Evolutionary conservation across 2,797 vertebrate species (phyloP).

Genomic region (Bovichtus diacanthus): DNA sequence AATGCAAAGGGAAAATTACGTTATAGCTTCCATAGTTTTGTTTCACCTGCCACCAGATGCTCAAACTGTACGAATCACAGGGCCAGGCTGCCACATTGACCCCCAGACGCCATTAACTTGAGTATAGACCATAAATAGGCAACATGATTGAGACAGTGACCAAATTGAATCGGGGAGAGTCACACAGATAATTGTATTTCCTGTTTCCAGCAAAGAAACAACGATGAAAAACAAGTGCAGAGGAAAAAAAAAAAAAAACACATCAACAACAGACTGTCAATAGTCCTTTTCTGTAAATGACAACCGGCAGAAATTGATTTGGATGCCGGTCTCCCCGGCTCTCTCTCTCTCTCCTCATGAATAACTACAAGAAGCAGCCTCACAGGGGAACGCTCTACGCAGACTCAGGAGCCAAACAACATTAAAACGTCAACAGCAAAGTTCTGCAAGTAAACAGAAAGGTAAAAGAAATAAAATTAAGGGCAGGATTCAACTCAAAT

Average conservation of each 20-base stretch:
- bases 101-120: background rate
- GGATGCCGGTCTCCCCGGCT: slow-evolving; percentile 17
- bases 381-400: background rate
- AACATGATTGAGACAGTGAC: background rate
- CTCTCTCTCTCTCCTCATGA: slow-evolving; percentile 37
- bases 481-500: background rate
- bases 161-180: slow-evolving; percentile 28
- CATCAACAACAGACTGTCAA: slow-evolving; percentile 33
- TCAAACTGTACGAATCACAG: slow-evolving; percentile 16
- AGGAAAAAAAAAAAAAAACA: slow-evolving; percentile 17
- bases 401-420: background rate
- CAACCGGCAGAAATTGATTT: slow-evolving; percentile 57
- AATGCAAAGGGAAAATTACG: background rate
- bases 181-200: slow-evolving; percentile 30
- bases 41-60: background rate
- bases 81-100: background rate
- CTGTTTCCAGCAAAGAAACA: slow-evolving; percentile 12
- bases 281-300: slow-evolving; percentile 57
- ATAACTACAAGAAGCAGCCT: slow-evolving; percentile 43
- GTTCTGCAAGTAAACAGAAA: slow-evolving; percentile 20
- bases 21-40: slow-evolving; percentile 10
- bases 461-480: background rate
- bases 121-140: background rate
- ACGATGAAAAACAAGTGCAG: slow-evolving; percentile 20
- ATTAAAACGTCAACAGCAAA: slow-evolving; percentile 22